Conservation (phyloP, 2,113 vertebrate species). For the Catagonus wagneri region DNA sequence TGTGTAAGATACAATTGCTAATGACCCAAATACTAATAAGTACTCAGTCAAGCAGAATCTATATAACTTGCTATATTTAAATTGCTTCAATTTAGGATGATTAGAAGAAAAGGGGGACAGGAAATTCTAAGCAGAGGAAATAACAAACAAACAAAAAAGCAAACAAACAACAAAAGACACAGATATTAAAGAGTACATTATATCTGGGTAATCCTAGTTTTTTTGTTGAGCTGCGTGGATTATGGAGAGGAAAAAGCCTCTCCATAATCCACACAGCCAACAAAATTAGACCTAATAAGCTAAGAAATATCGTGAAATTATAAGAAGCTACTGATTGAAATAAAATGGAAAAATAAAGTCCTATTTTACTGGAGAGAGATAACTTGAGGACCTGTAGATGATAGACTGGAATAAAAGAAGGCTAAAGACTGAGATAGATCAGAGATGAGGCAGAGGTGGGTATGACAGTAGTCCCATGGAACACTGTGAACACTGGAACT, state of each 20-base stretch:
- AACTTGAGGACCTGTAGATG: not conserved
- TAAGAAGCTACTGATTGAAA: not conserved
- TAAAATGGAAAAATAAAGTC: not conserved
- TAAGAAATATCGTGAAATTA: not conserved
- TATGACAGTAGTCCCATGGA: not conserved
- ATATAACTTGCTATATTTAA: not conserved
- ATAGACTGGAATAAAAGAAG: not conserved
- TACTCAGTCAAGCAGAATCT: not conserved
- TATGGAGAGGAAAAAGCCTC: not conserved
- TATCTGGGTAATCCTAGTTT: not conserved
- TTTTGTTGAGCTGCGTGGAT: not conserved
- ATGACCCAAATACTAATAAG: not conserved
- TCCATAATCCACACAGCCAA: no score
- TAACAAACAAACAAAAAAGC: not conserved
- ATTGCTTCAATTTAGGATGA: not conserved
- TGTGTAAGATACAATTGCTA: not conserved
- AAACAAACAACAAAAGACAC: not conserved
- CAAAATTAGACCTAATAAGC: not conserved
- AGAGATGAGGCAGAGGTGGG: accelerated
- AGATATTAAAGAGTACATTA: not conserved
- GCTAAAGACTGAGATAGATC: not conserved
- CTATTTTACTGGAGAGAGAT: not conserved
- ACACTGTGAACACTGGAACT: not conserved
- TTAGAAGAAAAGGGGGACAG: not conserved
- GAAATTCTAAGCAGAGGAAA: not conserved